A percentile compares a stretch with the other conserved stretches of the same genome.
Conservation (phyloP, 2,888 invertebrate species). For the Rhamphomyia laevipes region DNA sequence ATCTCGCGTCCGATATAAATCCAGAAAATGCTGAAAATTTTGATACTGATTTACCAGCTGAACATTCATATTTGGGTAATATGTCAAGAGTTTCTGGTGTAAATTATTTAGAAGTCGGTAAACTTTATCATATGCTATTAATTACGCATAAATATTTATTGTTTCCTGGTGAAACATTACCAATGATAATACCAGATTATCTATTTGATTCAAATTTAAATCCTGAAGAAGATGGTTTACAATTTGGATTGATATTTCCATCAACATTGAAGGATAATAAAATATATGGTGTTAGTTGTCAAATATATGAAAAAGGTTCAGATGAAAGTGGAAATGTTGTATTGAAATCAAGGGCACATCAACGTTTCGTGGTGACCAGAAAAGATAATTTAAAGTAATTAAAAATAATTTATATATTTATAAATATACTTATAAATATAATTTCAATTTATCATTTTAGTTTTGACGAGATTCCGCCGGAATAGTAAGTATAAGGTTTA, state of each 20-base stretch:
- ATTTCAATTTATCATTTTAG: slow-evolving; percentile 14
- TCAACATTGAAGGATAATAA: slow-evolving; percentile 13
- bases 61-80: slow-evolving; percentile 39
- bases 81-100: slow-evolving; percentile 51
- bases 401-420: neutral
- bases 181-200: slow-evolving; percentile 47
- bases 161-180: slow-evolving; percentile 70
- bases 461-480: neutral
- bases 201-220: slow-evolving; percentile 26
- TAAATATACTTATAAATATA: no score
- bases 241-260: slow-evolving; percentile 35
- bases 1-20: slow-evolving; percentile 3
- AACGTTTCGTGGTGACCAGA: slow-evolving; percentile 47
- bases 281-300: slow-evolving; percentile 36
- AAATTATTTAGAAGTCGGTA: slow-evolving; percentile 48
- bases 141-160: slow-evolving; percentile 49
- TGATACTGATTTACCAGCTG: slow-evolving; percentile 43
- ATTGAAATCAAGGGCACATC: slow-evolving; percentile 62
- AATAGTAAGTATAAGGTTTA: neutral
- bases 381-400: slow-evolving; percentile 27
- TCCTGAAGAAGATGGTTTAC: slow-evolving; percentile 27
- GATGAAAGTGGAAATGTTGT: slow-evolving; percentile 37
- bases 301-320: slow-evolving; percentile 34
- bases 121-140: slow-evolving; percentile 43
- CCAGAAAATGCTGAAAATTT: slow-evolving; percentile 25